A percentile compares a stretch with the other conserved stretches of the same genome.
These are phyloP conservation scores for Monochamus alternatus DNA, from an alignment of 2,888 invertebrate species.

Conservation along the genomic window DNA sequence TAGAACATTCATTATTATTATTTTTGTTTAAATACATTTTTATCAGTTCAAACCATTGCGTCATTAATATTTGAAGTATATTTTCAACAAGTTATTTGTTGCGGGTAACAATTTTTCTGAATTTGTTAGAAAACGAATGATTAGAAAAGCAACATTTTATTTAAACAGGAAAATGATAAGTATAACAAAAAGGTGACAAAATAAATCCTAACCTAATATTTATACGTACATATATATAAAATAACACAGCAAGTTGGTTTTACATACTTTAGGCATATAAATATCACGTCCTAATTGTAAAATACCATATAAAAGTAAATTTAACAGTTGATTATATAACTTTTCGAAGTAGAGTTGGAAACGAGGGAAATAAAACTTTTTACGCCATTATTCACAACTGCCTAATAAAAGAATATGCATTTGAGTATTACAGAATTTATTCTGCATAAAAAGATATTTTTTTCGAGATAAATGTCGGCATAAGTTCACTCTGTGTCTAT, in stretches of 20 bases:
- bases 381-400: no score
- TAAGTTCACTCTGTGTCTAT: no score
- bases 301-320: constrained; percentile 20
- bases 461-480: no score
- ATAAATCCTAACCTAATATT: constrained; percentile 40
- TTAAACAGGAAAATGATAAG: constrained; percentile 45
- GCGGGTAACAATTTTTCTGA: no score
- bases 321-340: constrained; percentile 19
- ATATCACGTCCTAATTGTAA: constrained; percentile 44
- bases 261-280: constrained; percentile 41
- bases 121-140: not conserved
- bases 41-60: no score
- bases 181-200: constrained; percentile 37
- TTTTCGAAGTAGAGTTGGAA: constrained; percentile 4
- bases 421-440: not conserved
- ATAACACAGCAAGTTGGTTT: constrained; percentile 45
- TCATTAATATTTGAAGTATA: no score
- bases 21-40: no score
- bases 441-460: no score
- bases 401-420: no score
- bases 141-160: constrained; percentile 52
- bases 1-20: no score
- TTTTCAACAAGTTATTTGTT: no score
- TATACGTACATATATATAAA: constrained; percentile 42
- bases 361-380: not conserved